Base-by-base conservation (phyloP, 2,888 invertebrate genomes). In the Drosophila quinaria region DNA sequence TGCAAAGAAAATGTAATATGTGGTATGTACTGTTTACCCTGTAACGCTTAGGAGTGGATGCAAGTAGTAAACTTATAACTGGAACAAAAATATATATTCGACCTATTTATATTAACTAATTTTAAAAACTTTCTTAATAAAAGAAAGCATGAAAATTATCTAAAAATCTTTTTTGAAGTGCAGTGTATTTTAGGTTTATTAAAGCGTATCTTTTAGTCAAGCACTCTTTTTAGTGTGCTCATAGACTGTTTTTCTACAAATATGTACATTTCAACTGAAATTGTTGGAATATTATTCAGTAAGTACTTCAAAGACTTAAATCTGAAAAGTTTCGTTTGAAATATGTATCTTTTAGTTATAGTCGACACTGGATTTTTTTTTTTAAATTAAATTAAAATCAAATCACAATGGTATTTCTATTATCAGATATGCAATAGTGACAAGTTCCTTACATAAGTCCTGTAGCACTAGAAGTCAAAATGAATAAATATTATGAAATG, bases 1-100 rank as follows among this genome's bases (percentile, higher is more conserved):
- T 60, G 51, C 42, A 50, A 52, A 60, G 35, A 44, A 72, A 67
- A 58, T 59, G 61, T 56, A 72, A 72, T 73, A 61, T 73, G 19
- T 59, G 22, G 15, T 54, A 44, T 33, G 11, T 22, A 19, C 37
- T 17, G 19, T 29, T 47, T 22, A 51, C 37, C 51, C 51, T 37
- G n/a, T 37, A 22, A 1, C 1, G n/a, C 15, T 31, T 33, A 1
- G 44, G 1, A 5, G 4, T 5, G 13, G 6, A 11, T n/a, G 17
- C 9, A 17, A 41, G n/a, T 8, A 39, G 15, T 39, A 15, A 15
- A 15, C 1, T 13, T 2, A n/a, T 8, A 35, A 35, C 13, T 35
- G 13, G 35, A 2, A 13, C 13, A 5, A 35, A 35, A 35, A 13
- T 35, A 17, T 10, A 17, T 41, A 17, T 41, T 41, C 1, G 15